Conservation (phyloP, 2,113 vertebrate species). For the Meriones unguiculatus region DNA sequence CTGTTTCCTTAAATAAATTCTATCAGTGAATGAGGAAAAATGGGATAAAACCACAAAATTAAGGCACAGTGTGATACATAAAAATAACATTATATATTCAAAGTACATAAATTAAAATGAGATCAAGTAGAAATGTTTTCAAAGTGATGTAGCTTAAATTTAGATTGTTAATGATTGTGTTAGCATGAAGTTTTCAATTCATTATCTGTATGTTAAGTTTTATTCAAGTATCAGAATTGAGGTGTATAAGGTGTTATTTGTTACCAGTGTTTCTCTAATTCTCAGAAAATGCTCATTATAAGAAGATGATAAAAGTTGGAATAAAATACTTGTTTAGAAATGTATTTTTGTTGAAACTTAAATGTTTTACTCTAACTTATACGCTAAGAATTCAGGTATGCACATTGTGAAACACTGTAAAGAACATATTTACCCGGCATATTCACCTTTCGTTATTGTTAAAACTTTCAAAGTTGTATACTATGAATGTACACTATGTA, state of each 20-base stretch:
- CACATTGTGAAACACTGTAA: not conserved
- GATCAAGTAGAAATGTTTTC: not conserved
- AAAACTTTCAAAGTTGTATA: not conserved
- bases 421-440: not conserved
- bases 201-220: conserved; percentile 4
- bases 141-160: not conserved
- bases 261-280: not conserved
- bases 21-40: not conserved
- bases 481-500: too few species aligned
- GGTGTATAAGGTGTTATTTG: not conserved
- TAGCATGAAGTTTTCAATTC: not conserved
- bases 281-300: not conserved
- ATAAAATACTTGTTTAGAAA: not conserved
- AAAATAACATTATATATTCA: conserved; percentile 7
- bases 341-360: not conserved
- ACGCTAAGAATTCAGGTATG: not conserved
- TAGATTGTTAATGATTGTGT: not conserved
- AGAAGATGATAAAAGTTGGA: conserved; percentile 18
- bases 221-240: conserved; percentile 15
- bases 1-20: not conserved
- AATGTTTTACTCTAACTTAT: conserved; percentile 27
- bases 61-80: not conserved
- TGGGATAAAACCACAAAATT: not conserved
- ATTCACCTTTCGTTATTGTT: not conserved
- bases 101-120: not conserved